Percentiles rank a stretch among this genome's conserved stretches.
These are phyloP conservation scores for Miniopterus natalensis DNA, from an alignment of 2,113 vertebrate genomes.

Conservation along the genomic window DNA sequence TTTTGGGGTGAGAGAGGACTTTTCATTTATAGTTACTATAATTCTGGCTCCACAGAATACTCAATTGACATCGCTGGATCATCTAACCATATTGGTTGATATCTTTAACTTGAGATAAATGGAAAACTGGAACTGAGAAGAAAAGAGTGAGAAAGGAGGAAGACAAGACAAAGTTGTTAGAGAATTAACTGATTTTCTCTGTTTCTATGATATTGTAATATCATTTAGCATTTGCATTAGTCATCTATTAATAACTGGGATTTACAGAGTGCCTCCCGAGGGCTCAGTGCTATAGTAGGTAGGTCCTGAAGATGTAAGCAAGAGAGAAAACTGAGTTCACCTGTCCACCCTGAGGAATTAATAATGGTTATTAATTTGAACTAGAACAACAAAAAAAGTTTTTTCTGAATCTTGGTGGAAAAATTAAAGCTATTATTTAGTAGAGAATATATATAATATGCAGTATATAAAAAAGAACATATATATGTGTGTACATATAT, in stretches of 20 bases:
- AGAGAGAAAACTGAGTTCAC: background rate
- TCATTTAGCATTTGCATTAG: background rate
- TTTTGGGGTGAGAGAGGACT: background rate
- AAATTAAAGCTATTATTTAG: slow-evolving; percentile 47
- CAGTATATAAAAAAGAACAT: background rate
- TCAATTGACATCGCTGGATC: background rate
- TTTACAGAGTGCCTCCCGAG: background rate
- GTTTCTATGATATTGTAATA: background rate
- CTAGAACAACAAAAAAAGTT: background rate
- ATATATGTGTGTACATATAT: background rate
- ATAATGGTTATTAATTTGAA: background rate
- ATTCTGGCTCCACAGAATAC: background rate
- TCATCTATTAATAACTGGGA: background rate
- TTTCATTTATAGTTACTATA: background rate
- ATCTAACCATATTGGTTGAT: background rate
- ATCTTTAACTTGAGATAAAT: background rate
- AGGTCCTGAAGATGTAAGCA: background rate
- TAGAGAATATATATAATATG: background rate
- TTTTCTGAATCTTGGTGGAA: background rate
- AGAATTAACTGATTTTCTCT: background rate
- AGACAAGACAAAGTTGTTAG: background rate
- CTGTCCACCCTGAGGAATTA: background rate
- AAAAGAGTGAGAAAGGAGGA: background rate
- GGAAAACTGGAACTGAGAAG: background rate
- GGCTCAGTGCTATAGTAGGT: background rate